These are phyloP conservation scores for Lerista edwardsae DNA, from an alignment of 2,797 vertebrate genomes.

Conservation along the genomic window DNA sequence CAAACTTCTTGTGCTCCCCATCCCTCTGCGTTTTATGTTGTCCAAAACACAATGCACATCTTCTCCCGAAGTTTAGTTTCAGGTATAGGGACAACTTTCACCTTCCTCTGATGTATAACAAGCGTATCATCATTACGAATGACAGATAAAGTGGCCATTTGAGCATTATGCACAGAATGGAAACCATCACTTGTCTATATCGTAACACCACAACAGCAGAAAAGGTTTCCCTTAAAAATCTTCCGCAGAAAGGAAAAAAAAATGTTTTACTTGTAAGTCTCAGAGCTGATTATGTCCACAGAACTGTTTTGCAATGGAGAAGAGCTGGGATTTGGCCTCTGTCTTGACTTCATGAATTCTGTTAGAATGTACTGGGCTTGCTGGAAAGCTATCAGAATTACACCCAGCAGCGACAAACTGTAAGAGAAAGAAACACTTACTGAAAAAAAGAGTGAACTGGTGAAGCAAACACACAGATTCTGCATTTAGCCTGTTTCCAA, in stretches of 20 bases:
- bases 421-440: slow-evolving; percentile 44
- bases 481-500: neutral
- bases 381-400: slow-evolving; percentile 94
- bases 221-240: neutral
- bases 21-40: neutral
- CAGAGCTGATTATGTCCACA: slow-evolving; percentile 81
- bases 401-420: slow-evolving; percentile 92
- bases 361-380: slow-evolving; percentile 96
- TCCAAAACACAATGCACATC: neutral
- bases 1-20: neutral
- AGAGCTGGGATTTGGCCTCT: slow-evolving; percentile 85
- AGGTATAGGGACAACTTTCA: neutral
- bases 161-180: too few relatives aligned
- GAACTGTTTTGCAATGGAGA: slow-evolving; percentile 78
- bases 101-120: neutral
- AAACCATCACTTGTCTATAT: neutral
- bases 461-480: neutral
- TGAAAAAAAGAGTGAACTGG: neutral
- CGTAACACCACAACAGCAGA: neutral
- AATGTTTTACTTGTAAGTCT: slow-evolving; percentile 84
- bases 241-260: slow-evolving; percentile 15
- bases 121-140: neutral
- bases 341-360: slow-evolving; percentile 88
- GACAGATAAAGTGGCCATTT: neutral
- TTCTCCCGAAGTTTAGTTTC: too few relatives aligned